phyloP scores from a whole-genome alignment of 2,797 vertebrate genomes.

The Sebastes nivosus region DNA sequence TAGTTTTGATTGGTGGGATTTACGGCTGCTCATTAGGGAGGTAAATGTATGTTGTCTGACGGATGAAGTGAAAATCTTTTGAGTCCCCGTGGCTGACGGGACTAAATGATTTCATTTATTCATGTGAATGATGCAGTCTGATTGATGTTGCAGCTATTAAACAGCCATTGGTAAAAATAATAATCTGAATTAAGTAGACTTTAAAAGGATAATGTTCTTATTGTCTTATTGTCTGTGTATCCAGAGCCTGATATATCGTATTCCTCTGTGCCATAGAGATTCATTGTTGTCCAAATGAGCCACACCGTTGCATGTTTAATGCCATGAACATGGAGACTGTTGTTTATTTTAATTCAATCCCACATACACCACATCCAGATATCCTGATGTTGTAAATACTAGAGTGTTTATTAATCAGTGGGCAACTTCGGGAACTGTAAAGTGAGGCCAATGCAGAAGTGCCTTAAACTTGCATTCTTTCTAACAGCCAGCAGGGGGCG shows the following conservation, averaged over 20 bases:
- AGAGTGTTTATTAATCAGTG: too few species aligned
- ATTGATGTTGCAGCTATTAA: not conserved
- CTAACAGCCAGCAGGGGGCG: too few species aligned
- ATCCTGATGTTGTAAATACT: too few species aligned
- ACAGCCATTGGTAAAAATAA: not conserved
- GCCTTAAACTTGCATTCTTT: too few species aligned
- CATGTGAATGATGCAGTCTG: not conserved
- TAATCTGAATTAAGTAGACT: not conserved
- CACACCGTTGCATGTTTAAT: not conserved
- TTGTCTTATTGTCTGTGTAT: not conserved
- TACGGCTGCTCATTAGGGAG: constrained; percentile 49
- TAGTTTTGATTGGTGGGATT: constrained; percentile 60
- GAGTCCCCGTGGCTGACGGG: not conserved
- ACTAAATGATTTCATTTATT: constrained; percentile 30
- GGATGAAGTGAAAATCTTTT: constrained; percentile 16
- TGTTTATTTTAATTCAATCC: too few species aligned
- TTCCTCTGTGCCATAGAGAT: not conserved
- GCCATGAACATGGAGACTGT: too few species aligned
- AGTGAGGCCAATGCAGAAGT: too few species aligned
- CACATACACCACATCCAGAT: too few species aligned
- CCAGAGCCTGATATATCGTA: not conserved
- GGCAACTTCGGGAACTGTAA: too few species aligned
- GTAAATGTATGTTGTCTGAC: constrained; percentile 45
- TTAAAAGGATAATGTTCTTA: not conserved
- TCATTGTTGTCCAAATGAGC: not conserved